Conservation (phyloP, 2,113 vertebrate genomes). For the Campylorhamphus procurvoides region DNA sequence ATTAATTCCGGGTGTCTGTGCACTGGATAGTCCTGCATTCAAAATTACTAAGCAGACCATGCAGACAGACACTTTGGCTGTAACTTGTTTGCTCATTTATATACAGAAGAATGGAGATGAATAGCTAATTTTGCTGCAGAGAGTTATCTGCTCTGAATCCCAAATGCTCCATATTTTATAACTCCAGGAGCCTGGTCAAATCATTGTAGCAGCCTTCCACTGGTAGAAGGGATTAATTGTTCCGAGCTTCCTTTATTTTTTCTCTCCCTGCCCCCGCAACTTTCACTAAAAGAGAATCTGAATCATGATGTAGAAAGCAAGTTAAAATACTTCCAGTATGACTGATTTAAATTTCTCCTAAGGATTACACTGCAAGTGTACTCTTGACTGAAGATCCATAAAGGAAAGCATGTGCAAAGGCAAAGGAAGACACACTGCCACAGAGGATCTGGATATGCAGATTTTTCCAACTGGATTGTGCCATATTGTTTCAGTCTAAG, state of each 20-base stretch:
- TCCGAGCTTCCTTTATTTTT: constrained; percentile 61
- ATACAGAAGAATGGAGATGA: constrained; percentile 63
- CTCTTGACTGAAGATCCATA: background rate
- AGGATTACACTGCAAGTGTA: constrained; percentile 44
- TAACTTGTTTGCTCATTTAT: constrained; percentile 67
- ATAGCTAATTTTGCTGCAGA: constrained; percentile 72
- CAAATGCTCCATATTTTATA: constrained; percentile 20
- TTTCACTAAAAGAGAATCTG: constrained; percentile 54
- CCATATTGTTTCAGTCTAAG: background rate
- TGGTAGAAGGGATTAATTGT: constrained; percentile 75
- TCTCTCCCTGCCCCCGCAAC: background rate
- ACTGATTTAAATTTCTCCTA: constrained; percentile 76
- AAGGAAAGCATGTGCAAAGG: background rate
- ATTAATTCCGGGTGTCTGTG: constrained; percentile 54
- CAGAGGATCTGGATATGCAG: background rate
- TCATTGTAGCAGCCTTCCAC: constrained; percentile 32
- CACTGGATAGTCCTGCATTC: constrained; percentile 41
- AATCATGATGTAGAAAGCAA: constrained; percentile 74
- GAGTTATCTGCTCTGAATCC: constrained; percentile 60
- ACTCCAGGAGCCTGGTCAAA: constrained; percentile 40
- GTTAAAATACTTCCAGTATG: constrained; percentile 74
- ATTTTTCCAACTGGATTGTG: background rate
- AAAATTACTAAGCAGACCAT: constrained; percentile 57
- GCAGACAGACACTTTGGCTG: constrained; percentile 54
- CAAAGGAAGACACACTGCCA: background rate